Evolutionary conservation across 2,888 invertebrate species (phyloP).

Genomic region (Bombylius major): DNA sequence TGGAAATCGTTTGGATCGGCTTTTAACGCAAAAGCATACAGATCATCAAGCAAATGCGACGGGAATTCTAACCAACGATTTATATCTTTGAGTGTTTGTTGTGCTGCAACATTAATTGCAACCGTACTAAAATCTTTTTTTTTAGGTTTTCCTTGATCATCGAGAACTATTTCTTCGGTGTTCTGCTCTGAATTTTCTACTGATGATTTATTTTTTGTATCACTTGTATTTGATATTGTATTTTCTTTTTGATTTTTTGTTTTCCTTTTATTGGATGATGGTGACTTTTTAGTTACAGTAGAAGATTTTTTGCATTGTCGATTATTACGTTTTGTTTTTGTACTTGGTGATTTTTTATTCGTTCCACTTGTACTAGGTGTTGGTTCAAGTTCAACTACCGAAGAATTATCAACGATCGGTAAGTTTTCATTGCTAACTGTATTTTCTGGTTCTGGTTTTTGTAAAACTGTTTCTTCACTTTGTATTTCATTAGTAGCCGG

Average conservation of each 20-base stretch:
- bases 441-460: conserved; percentile 9
- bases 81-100: conserved; percentile 60
- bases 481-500: conserved; percentile 7
- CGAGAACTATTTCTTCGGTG: conserved; percentile 13
- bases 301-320: conserved; percentile 5
- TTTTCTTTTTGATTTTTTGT: conserved; percentile 9
- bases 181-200: not conserved
- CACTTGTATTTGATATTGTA: not conserved
- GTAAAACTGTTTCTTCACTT: conserved; percentile 11
- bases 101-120: conserved; percentile 56
- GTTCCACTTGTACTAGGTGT: not conserved
- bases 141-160: conserved; percentile 23
- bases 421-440: not conserved
- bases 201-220: conserved; percentile 6
- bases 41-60: conserved; percentile 58
- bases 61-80: conserved; percentile 82
- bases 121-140: conserved; percentile 37
- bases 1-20: conserved; percentile 36
- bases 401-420: too few species aligned
- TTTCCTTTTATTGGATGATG: conserved; percentile 18
- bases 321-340: not conserved
- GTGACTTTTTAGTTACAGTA: conserved; percentile 20
- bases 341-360: not conserved
- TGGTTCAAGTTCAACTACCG: too few species aligned
- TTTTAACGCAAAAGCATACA: conserved; percentile 38